Base-by-base conservation (phyloP, 2,113 vertebrate genomes). In the Puntigrus tetrazona region DNA sequence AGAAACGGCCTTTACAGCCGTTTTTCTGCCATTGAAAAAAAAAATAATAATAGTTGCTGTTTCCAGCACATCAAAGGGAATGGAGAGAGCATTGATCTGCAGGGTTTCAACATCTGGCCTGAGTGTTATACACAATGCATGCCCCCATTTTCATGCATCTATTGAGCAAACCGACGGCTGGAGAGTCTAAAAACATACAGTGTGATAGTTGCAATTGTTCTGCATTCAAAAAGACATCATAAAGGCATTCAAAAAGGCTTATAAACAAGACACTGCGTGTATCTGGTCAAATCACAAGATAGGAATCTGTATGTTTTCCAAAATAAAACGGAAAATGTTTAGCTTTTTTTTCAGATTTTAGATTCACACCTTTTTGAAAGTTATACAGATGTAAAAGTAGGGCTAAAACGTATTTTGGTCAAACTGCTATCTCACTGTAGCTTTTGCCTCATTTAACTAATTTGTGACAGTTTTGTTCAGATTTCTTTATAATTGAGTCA, bases 11-110 rank as follows among this genome's bases (percentile, higher is more conserved):
- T 78, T 78, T 59, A 36, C 2, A 78, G 22, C 29, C 14, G 4
- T 63, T 65, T 63, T 31, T 43, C 57, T 3, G n/a, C 36, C 7
- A 63, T 79, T 18, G 34, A 63, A 63, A 79, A 59, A 25, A 52
- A 6, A 14, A 47, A 0, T 7, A 43, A 85, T 81, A 90, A 85
- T 52, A 5, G 31, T 29, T 29, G 10, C 14, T 10, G 4, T 81
- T 84, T 80, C 70, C 86, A 85, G 81, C 80, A 87, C 87, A 91
- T 91, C 89, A 92, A 92, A 91, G 82, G 72, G 88, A 92, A 91
- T 89, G 81, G 65, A 83, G 52, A 78, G 52, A 52, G 85, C 86
- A 87, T 82, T 89, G 88, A 92, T 91, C 91, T 89, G 74, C 80
- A 85, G 81, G 41, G 79, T 78, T 87, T 86, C 16, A 55, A 84